phyloP scores from a whole-genome alignment of 2,113 vertebrate species.

The Eretmochelys imbricata region DNA sequence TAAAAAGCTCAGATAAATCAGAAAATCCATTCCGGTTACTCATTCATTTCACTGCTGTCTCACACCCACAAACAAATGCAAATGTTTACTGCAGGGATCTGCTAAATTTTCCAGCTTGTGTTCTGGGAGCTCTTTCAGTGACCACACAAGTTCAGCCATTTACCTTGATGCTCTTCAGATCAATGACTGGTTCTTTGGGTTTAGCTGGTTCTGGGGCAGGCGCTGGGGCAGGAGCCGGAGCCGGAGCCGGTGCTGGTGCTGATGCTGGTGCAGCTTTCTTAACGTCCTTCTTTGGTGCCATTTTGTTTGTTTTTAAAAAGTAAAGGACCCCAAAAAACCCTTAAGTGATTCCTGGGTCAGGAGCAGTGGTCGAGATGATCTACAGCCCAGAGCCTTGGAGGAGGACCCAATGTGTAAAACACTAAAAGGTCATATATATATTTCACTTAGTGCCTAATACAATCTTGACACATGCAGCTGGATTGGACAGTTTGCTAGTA shows the following conservation, averaged over 20 bases:
- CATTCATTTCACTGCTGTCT: constrained; percentile 43
- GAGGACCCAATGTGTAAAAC: constrained; percentile 75
- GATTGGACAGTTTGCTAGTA: constrained; percentile 85
- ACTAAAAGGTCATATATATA: constrained; percentile 86
- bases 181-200: constrained; percentile 82
- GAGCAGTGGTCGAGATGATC: constrained; percentile 74
- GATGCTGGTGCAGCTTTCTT: constrained; percentile 81
- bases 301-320: constrained; percentile 71
- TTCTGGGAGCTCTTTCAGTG: constrained; percentile 40
- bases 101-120: not conserved
- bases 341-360: constrained; percentile 74
- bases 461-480: constrained; percentile 82
- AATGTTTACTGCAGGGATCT: not conserved
- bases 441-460: constrained; percentile 84
- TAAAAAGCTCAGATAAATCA: constrained; percentile 25
- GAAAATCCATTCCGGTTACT: not conserved
- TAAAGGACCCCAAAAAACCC: constrained; percentile 63
- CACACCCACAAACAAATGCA: constrained; percentile 2
- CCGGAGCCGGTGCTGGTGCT: constrained; percentile 60
- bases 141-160: constrained; percentile 30
- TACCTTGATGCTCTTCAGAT: constrained; percentile 88
- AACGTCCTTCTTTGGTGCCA: constrained; percentile 89
- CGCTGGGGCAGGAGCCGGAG: constrained; percentile 66
- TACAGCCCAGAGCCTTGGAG: constrained; percentile 79
- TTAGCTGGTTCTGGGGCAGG: constrained; percentile 71